These are phyloP conservation scores for Podarcis cretensis DNA, from an alignment of 2,113 vertebrate species.

Conservation along the genomic window DNA sequence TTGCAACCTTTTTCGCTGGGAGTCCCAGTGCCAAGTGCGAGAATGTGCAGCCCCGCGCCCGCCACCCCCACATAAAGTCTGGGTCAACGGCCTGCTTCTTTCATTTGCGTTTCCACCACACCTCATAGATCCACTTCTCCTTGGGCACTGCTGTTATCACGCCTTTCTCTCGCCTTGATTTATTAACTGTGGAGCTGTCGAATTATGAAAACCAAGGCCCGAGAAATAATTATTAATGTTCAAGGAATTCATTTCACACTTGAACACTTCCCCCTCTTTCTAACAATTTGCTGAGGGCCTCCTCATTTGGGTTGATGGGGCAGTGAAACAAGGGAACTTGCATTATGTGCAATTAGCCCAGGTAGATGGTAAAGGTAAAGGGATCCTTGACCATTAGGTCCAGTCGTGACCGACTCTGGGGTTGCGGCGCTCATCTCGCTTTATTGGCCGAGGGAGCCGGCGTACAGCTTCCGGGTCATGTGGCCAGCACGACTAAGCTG, in stretches of 20 bases:
- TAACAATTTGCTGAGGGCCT: slow-evolving; percentile 59
- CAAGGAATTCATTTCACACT: slow-evolving; percentile 75
- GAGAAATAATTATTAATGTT: slow-evolving; percentile 65
- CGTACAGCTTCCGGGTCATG: no score
- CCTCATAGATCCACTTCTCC: slow-evolving; percentile 61
- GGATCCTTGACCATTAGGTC: no score
- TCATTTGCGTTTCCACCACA: slow-evolving; percentile 61
- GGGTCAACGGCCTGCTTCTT: slow-evolving; percentile 58
- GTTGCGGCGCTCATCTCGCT: no score
- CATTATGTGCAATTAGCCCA: slow-evolving; percentile 59
- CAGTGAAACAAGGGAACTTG: slow-evolving; percentile 69
- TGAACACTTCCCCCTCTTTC: slow-evolving; percentile 66
- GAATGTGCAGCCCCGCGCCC: slow-evolving; percentile 16
- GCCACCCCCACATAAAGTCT: slow-evolving; percentile 58
- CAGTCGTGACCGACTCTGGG: no score
- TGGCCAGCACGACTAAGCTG: no score
- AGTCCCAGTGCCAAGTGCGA: slow-evolving; percentile 63
- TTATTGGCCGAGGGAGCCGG: no score
- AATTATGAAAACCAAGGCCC: slow-evolving; percentile 63
- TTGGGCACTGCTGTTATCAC: slow-evolving; percentile 64
- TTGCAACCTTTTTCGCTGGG: slow-evolving; percentile 54
- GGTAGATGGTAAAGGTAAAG: background rate
- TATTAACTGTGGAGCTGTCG: slow-evolving; percentile 75
- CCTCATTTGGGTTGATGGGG: slow-evolving; percentile 62
- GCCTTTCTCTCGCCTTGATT: slow-evolving; percentile 68